Conservation (phyloP, 2,113 vertebrate species). For the Climacteris rufus region DNA sequence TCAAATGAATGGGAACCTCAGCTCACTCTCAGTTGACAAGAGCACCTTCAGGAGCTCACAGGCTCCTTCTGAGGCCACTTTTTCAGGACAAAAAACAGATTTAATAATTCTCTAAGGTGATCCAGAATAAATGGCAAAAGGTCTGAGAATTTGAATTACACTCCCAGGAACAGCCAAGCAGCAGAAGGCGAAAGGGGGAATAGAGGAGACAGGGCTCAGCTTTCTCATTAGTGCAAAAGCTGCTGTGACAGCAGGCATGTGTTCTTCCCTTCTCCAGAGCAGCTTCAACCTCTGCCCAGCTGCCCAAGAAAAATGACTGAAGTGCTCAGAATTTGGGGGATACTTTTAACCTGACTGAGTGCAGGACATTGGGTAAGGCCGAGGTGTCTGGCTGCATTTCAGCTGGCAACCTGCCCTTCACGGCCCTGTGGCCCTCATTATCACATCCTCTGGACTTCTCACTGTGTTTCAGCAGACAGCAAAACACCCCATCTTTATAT, state of each 20-base stretch:
- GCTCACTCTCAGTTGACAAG: fast-evolving
- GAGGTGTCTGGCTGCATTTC: not conserved
- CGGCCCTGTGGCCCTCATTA: not conserved
- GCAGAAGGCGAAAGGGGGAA: not conserved
- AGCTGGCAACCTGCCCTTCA: not conserved
- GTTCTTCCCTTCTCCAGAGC: not conserved
- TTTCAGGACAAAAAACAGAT: not conserved
- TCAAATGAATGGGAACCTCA: not conserved
- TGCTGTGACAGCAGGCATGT: not conserved
- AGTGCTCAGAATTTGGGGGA: not conserved
- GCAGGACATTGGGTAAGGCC: not conserved
- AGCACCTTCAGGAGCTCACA: not conserved
- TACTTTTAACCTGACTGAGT: not conserved
- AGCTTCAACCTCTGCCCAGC: not conserved
- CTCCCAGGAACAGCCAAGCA: not conserved
- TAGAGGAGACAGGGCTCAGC: not conserved
- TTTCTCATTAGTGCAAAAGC: not conserved
- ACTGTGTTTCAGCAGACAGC: not conserved
- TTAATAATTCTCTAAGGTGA: not conserved
- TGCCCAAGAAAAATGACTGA: not conserved
- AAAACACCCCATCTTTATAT: not conserved
- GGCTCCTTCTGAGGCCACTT: not conserved
- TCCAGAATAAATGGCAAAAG: not conserved
- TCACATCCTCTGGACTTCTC: not conserved
- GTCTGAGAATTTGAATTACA: not conserved